Evolutionary conservation across 2,797 vertebrate genomes (phyloP).

Genomic region (Phrynocephalus guinanensis): DNA sequence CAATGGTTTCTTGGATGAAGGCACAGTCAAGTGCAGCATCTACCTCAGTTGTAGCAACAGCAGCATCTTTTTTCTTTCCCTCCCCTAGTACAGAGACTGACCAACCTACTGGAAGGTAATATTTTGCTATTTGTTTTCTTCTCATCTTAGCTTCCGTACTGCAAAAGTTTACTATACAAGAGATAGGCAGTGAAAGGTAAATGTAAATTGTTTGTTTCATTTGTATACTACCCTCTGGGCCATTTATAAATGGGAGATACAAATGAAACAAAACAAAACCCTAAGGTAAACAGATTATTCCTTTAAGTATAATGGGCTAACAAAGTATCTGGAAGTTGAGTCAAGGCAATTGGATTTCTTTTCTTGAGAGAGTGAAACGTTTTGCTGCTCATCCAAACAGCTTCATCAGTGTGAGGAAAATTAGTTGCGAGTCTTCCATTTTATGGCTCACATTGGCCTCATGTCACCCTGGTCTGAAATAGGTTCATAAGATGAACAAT

Average conservation of each 20-base stretch:
- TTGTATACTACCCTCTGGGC: no score
- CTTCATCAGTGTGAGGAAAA: no score
- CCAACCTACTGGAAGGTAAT: slow-evolving; percentile 84
- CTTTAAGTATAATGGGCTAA: background rate
- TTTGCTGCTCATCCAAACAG: no score
- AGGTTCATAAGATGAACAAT: no score
- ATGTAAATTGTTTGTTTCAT: no score
- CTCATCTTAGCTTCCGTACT: background rate
- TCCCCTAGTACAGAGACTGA: slow-evolving; percentile 65
- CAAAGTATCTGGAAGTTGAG: background rate
- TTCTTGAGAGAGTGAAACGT: no score
- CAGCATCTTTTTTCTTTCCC: slow-evolving; percentile 56
- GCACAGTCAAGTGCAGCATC: slow-evolving; percentile 54
- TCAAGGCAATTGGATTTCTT: no score
- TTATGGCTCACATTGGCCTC: no score
- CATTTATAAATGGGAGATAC: background rate
- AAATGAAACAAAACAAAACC: background rate
- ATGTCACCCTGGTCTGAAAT: no score
- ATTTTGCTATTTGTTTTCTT: slow-evolving; percentile 61
- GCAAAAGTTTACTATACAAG: background rate
- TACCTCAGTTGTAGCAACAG: slow-evolving; percentile 40
- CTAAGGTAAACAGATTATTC: background rate
- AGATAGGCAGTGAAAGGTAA: no score
- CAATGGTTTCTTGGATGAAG: slow-evolving; percentile 82
- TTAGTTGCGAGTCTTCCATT: no score